Conservation (phyloP, 2,113 vertebrate species). For the Heterotilapia buettikoferi region DNA sequence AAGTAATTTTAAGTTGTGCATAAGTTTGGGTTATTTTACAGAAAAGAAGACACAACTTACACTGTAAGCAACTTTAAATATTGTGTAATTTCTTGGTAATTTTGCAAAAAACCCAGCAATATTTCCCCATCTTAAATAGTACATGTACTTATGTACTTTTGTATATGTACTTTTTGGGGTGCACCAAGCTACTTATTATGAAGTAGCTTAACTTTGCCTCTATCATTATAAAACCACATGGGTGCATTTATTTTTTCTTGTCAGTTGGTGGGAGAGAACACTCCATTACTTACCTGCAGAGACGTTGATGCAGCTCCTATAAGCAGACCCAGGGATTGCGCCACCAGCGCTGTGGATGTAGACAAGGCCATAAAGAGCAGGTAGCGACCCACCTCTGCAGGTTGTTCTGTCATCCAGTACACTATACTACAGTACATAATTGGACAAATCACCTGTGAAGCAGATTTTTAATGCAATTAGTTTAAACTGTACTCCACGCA, state of each 20-base stretch:
- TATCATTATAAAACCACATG: background rate
- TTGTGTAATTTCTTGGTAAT: background rate
- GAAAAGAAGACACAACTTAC: background rate
- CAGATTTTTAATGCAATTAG: background rate
- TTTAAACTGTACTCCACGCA: background rate
- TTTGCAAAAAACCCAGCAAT: background rate
- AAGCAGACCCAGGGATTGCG: conserved; percentile 91
- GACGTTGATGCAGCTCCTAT: conserved; percentile 96
- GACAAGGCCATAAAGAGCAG: conserved; percentile 92
- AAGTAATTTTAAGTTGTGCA: background rate
- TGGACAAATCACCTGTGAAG: conserved; percentile 85
- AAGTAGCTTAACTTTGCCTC: background rate
- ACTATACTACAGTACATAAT: conserved; percentile 95
- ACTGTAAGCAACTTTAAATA: background rate
- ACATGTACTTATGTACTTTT: background rate
- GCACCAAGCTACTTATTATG: background rate
- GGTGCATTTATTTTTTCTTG: background rate
- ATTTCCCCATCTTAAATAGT: background rate
- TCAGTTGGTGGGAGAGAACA: background rate
- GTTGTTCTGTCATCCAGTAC: conserved; percentile 99
- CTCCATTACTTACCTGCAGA: conserved; percentile 75
- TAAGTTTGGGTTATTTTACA: background rate
- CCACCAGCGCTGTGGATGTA: conserved; percentile 89
- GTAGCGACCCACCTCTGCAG: conserved; percentile 85
- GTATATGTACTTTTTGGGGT: background rate